Evolutionary conservation across 2,888 invertebrate genomes (phyloP), one percentile per base, ranked within the genome.

Genomic region (Endomychus coccineus): DNA sequence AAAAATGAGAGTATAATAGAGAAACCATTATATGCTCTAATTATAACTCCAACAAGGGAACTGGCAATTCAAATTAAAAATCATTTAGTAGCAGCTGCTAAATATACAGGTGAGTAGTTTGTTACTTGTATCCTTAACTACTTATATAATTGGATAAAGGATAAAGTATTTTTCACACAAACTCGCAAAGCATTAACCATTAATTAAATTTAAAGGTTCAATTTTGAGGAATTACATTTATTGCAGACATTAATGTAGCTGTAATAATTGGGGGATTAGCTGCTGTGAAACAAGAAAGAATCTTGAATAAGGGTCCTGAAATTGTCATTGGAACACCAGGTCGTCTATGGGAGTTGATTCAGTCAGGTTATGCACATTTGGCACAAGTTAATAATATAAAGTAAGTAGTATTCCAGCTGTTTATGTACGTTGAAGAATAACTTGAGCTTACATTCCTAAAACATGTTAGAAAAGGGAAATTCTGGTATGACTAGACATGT

Each of bases 311-410:
- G 40, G 77, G 79, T 14, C 97, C 98, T 0, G 92, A 98, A 64
- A 82, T 98, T 43, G 83, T 98, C 1, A 90, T 98, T 19, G 97
- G 92, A 1, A 98, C 98, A 0, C 97, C 98, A 0, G 98, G 98
- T 1, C 71, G 98, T 7, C 71, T 98, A 16, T 98, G 97, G 97
- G 94, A 97, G 66, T 71, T 98, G 9, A 73, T 92, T 24, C 72
- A 79, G 43, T 77, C 82, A 56, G 90, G 85, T 0, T 81, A 88
- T 56, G 65, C 72, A 4, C 88, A 89, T 68, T 67, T 90, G 16
- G 76, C 74, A 42, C 80, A 85, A 58, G 60, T 90, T 10, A 68
- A 78, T 42, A 69, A 77, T 32, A 76, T 88, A 27, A 80, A 73
- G 82, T 83, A 58, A 63, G 62, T 54, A 34, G 3, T 12, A 25